phyloP scores from a whole-genome alignment of 2,888 invertebrate genomes.

The Stegana nigrithorax region DNA sequence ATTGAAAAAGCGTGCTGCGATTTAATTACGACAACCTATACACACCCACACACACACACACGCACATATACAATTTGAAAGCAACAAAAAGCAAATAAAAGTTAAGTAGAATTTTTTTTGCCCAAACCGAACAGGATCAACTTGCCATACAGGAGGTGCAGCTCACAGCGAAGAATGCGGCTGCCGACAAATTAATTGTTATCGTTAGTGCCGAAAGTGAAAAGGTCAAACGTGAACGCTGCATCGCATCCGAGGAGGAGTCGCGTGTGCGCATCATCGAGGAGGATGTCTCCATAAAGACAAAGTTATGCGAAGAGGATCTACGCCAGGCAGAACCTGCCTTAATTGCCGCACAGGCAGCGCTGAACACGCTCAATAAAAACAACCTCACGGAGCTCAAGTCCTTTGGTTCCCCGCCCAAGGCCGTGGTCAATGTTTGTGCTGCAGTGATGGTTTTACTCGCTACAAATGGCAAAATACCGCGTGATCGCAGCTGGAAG shows the following conservation, averaged over 20 bases:
- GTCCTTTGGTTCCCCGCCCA: constrained; percentile 94
- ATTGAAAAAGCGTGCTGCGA: constrained; percentile 52
- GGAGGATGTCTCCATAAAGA: constrained; percentile 87
- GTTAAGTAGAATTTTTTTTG: constrained; percentile 32
- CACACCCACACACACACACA: neutral
- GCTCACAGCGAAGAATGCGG: constrained; percentile 88
- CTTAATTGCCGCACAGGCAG: constrained; percentile 82
- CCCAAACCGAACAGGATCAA: constrained; percentile 55
- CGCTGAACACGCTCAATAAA: constrained; percentile 91
- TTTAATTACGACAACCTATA: constrained; percentile 43
- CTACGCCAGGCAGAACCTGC: constrained; percentile 94
- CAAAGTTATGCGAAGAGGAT: constrained; percentile 89
- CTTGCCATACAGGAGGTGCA: constrained; percentile 82
- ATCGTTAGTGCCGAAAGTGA: constrained; percentile 92
- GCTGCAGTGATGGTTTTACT: constrained; percentile 90
- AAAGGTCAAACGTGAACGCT: constrained; percentile 90
- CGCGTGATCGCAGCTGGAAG: constrained; percentile 94
- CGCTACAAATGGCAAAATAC: constrained; percentile 84
- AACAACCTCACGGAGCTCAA: constrained; percentile 94
- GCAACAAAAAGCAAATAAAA: constrained; percentile 17
- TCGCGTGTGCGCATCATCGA: constrained; percentile 90
- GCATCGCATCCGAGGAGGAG: constrained; percentile 86
- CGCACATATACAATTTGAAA: constrained; percentile 12
- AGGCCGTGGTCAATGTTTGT: constrained; percentile 87
- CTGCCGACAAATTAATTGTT: constrained; percentile 88